phyloP scores from a whole-genome alignment of 1,140 invertebrate species.

The Wiebesia pumilae region DNA sequence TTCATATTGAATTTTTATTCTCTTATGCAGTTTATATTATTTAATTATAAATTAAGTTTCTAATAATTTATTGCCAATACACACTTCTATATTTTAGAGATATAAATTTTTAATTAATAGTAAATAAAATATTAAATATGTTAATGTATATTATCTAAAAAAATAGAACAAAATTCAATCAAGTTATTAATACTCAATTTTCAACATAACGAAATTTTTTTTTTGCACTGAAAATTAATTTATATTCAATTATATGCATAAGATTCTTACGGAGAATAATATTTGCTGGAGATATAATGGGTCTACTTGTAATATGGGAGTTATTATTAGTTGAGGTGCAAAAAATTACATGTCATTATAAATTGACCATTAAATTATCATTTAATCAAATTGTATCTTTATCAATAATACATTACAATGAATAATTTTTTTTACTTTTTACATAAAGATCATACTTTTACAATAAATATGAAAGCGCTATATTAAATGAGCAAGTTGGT shows the following conservation, averaged over 20 bases:
- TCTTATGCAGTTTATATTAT: background rate
- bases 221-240: constrained; percentile 21
- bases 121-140: constrained; percentile 23
- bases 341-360: background rate
- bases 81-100: constrained; percentile 20
- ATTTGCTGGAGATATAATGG: constrained; percentile 11
- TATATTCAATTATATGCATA: constrained; percentile 8
- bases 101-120: constrained; percentile 36
- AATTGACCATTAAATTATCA: background rate
- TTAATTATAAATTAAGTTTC: background rate
- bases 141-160: constrained; percentile 13
- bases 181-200: constrained; percentile 23
- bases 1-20: constrained; percentile 3
- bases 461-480: background rate
- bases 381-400: too few species aligned
- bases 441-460: background rate
- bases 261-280: constrained; percentile 46
- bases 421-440: background rate
- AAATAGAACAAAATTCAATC: constrained; percentile 15
- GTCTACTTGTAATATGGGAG: constrained; percentile 28
- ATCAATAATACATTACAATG: too few species aligned
- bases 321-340: background rate
- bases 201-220: background rate
- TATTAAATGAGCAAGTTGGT: background rate
- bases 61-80: constrained; percentile 31